Base-by-base conservation (phyloP, 2,113 vertebrate genomes). In the Orthonyx spaldingii region DNA sequence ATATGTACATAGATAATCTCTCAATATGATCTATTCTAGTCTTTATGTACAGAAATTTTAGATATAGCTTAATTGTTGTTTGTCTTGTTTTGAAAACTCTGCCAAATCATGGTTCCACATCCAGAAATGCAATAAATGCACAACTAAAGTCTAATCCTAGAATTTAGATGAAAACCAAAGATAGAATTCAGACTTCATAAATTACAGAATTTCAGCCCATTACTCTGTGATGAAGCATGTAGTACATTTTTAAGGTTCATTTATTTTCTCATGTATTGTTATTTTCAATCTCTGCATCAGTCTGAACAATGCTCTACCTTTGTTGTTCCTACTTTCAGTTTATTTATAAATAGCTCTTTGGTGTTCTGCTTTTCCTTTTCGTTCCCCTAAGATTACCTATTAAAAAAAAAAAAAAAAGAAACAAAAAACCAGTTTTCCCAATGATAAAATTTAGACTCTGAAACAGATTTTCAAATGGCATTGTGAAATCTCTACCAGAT, bases 181-280 rank as follows among this genome's bases (percentile, higher is more conserved):
- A 47, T 46, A 91, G 55, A 74, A 96, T 87, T 91, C 69, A 84
- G 42, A 75, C 44, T 68, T 46, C 28, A 71, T 33, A 80, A 65
- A 64, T 93, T 82, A 75, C 16, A 84, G 46, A 83, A 93, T 84
- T 86, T 92, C 55, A 84, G 27, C 33, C 37, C 63, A 74, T 84
- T 90, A 61, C 39, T 69, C 50, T 90, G 23, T 85, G 79, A 92
- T 88, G 88, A 90, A 76, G 23, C 28, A 85, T 77, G 59, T 53
- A 79, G 23, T 57, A 72, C 21, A 61, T 55, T 92, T 93, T 97
- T 74, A 95, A 74, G 50, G 59, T 94, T 86, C 66, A 83, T 92
- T 90, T 95, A 77, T 77, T 93, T 93, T 44, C 71, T 71, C 70
- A 47, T 41, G 47, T 79, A 87, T 70, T 90, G 35, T 80, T 88